Evolutionary conservation across 2,797 vertebrate genomes (phyloP).

Genomic region (Crenuchus spilurus): DNA sequence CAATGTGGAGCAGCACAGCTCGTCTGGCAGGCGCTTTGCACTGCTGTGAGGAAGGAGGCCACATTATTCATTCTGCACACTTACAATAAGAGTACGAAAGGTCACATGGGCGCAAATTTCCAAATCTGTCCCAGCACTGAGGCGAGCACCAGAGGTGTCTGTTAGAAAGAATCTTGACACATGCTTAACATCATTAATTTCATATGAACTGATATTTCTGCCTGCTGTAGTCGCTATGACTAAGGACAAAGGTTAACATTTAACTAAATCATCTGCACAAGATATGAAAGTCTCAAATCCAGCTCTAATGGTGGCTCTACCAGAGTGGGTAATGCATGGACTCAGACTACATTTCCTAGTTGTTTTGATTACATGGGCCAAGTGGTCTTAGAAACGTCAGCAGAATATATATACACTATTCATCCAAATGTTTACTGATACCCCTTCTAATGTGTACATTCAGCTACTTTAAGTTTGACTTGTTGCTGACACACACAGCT

Average conservation of each 20-base stretch:
- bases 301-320: no score
- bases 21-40: slow-evolving; percentile 27
- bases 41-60: slow-evolving; percentile 21
- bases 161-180: not conserved
- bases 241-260: not conserved
- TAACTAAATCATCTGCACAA: not conserved
- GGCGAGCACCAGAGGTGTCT: not conserved
- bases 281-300: not conserved
- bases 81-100: slow-evolving; percentile 1
- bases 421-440: no score
- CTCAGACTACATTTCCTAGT: no score
- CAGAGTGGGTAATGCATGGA: no score
- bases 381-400: no score
- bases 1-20: slow-evolving; percentile 32
- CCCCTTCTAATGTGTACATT: no score
- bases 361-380: no score
- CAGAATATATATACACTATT: no score
- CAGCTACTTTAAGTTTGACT: no score
- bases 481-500: no score
- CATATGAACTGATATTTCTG: not conserved
- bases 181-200: not conserved
- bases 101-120: slow-evolving; percentile 15
- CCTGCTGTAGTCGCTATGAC: not conserved
- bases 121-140: not conserved
- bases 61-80: slow-evolving; percentile 1